Percentiles rank a stretch among this genome's conserved stretches.
Conservation (phyloP, 30 jellyfish, hydroid and myxozoan species). For the Chrysaora quinquecirrha region DNA sequence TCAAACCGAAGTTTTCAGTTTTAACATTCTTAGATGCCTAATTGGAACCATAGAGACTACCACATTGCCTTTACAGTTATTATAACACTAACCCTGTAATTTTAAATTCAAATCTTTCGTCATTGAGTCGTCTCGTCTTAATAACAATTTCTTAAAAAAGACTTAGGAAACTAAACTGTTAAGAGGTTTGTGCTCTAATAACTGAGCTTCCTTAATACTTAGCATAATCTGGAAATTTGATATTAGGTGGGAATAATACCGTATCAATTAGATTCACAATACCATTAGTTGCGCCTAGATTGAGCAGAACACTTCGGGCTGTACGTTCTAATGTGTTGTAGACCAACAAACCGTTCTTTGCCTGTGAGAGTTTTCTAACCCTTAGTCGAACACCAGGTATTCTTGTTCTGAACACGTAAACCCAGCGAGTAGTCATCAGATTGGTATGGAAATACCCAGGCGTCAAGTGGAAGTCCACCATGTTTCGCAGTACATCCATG, state of each 20-base stretch:
- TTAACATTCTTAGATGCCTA: no score
- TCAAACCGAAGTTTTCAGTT: no score
- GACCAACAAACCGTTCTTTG: constrained; percentile 39
- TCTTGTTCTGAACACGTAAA: constrained; percentile 50
- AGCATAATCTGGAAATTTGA: constrained; percentile 23
- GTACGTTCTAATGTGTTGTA: background rate
- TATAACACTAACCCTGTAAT: no score
- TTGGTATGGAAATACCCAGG: constrained; percentile 72
- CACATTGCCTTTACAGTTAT: no score
- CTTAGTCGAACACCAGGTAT: constrained; percentile 24
- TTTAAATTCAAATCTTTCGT: no score
- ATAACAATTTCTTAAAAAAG: no score
- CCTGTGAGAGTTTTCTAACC: constrained; percentile 28
- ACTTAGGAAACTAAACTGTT: no score
- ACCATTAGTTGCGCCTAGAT: constrained; percentile 58
- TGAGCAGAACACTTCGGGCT: constrained; percentile 41
- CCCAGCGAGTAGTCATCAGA: constrained; percentile 58
- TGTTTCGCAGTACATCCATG: constrained; percentile 14
- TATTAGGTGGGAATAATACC: constrained; percentile 51
- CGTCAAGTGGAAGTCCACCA: constrained; percentile 55
- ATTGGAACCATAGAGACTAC: no score
- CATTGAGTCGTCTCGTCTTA: no score
- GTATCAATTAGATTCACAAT: constrained; percentile 42
- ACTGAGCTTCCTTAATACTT: background rate
- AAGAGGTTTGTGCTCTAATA: no score